Conservation (phyloP, 2,888 invertebrate species). For the Pristionchus fissidentatus region DNA sequence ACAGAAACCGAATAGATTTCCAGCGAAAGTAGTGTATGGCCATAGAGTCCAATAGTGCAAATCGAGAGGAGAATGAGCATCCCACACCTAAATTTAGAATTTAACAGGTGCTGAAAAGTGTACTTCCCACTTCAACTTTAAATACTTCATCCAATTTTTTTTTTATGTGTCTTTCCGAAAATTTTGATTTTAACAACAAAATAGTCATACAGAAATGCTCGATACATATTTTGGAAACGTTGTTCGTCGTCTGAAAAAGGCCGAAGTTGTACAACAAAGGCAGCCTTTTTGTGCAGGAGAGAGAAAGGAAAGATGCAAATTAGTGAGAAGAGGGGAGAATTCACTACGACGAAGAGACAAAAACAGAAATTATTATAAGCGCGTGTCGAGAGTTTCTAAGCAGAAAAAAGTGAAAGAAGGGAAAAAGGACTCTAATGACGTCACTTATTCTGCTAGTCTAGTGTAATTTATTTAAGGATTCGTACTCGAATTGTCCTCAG, state of each 20-base stretch:
- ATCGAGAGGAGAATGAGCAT: conserved; percentile 9
- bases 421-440: too few relatives aligned
- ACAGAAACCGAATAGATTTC: conserved; percentile 72
- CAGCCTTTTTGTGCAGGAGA: not conserved
- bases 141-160: not conserved
- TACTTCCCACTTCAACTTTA: not conserved
- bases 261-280: conserved; percentile 1
- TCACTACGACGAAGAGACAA: not conserved
- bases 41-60: conserved; percentile 61
- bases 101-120: too few relatives aligned
- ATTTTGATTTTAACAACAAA: too few relatives aligned
- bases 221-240: too few relatives aligned
- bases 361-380: not conserved
- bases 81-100: not conserved
- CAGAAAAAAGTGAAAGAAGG: not conserved
- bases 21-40: conserved; percentile 68
- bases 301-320: too few relatives aligned
- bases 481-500: conserved; percentile 58
- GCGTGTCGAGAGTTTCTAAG: not conserved
- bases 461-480: not conserved
- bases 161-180: too few relatives aligned
- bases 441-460: too few relatives aligned
- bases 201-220: too few relatives aligned
- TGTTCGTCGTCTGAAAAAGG: not conserved
- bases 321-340: not conserved